Percentiles rank a stretch among this genome's conserved stretches.
Evolutionary conservation across 2,888 invertebrate species (phyloP).

Genomic region (Harpagoxenus sublaevis): DNA sequence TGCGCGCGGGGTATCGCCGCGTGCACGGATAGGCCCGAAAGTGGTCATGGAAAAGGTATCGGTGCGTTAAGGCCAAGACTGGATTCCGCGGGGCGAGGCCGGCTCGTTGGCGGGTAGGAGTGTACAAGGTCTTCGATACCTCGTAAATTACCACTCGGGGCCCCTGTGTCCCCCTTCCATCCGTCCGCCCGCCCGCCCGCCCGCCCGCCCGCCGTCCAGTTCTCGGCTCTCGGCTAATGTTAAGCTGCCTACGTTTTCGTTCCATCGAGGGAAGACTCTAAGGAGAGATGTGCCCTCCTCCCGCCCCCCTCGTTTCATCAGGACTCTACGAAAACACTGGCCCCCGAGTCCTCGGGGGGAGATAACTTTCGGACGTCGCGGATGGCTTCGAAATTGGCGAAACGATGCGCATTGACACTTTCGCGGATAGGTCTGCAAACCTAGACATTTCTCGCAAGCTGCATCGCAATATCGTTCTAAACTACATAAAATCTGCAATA

Average conservation of each 20-base stretch:
- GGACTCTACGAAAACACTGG: conserved; percentile 54
- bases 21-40: conserved; percentile 76
- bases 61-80: conserved; percentile 82
- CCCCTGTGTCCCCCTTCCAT: conserved; percentile 45
- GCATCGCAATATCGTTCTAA: neutral
- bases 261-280: conserved; percentile 76
- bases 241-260: conserved; percentile 80
- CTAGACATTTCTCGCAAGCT: neutral
- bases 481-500: neutral
- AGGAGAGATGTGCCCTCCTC: conserved; percentile 70
- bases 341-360: conserved; percentile 3
- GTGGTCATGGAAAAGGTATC: conserved; percentile 81
- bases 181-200: conserved; percentile 64
- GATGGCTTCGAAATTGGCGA: neutral
- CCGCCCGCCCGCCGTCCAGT: conserved; percentile 65
- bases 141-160: conserved; percentile 84
- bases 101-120: conserved; percentile 84
- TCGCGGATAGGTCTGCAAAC: neutral
- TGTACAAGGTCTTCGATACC: conserved; percentile 86
- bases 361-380: conserved; percentile 29
- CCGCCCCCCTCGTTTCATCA: conserved; percentile 40
- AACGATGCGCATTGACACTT: conserved; percentile 12
- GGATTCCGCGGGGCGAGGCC: conserved; percentile 84
- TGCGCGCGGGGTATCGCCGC: neutral
- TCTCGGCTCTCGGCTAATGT: conserved; percentile 73